Evolutionary conservation across 2,888 invertebrate species (phyloP).

Genomic region (Spodoptera exigua): DNA sequence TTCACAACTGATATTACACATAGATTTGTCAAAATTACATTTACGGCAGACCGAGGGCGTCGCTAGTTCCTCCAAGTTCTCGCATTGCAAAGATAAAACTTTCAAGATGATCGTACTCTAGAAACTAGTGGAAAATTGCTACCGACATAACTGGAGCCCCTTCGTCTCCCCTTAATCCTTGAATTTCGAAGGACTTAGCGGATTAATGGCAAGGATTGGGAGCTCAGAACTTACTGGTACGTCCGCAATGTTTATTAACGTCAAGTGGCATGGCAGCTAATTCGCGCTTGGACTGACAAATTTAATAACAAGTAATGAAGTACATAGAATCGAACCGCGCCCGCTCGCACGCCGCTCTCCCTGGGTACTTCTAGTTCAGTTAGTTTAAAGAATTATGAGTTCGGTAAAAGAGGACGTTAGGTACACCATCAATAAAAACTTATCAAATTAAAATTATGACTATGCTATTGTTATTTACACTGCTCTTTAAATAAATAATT

Average conservation of each 20-base stretch:
- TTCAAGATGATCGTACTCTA: constrained; percentile 70
- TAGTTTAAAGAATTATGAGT: constrained; percentile 30
- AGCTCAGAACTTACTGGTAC: constrained; percentile 61
- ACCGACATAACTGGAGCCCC: constrained; percentile 61
- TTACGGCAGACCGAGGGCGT: constrained; percentile 34
- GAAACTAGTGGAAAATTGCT: constrained; percentile 69
- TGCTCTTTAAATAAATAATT: too few relatives aligned
- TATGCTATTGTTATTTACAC: too few relatives aligned
- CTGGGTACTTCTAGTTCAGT: constrained; percentile 32
- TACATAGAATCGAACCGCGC: constrained; percentile 58
- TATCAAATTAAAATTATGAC: too few relatives aligned
- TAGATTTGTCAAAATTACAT: constrained; percentile 55
- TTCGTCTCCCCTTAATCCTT: constrained; percentile 28
- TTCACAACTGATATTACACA: constrained; percentile 49
- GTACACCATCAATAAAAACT: not conserved
- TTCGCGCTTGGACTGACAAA: constrained; percentile 78
- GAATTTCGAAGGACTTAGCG: constrained; percentile 39
- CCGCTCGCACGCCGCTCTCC: constrained; percentile 39
- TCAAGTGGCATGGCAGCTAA: constrained; percentile 76
- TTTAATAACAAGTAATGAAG: constrained; percentile 77
- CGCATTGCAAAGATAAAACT: constrained; percentile 70
- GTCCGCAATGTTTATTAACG: constrained; percentile 76
- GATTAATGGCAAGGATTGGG: constrained; percentile 45
- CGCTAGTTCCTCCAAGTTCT: constrained; percentile 55
- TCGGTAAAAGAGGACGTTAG: constrained; percentile 5